phyloP scores from a whole-genome alignment of 2,797 vertebrate genomes.

The Tenualosa thibaudeaui region DNA sequence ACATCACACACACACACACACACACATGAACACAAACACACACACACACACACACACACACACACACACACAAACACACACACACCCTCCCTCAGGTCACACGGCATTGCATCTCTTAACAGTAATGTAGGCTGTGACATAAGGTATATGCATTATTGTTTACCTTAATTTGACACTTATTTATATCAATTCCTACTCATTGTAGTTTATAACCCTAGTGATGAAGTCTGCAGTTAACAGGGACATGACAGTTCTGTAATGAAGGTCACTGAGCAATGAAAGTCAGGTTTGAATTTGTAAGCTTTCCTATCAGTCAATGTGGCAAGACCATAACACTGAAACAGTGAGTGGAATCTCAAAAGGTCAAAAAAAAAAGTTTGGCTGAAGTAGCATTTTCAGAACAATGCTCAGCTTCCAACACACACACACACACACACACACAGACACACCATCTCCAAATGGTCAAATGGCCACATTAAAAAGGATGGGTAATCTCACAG shows the following conservation, averaged over 20 bases:
- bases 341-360: not conserved
- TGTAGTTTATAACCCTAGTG: not conserved
- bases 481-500: not conserved
- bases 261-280: not conserved
- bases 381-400: not conserved
- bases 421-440: not conserved
- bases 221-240: not conserved
- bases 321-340: not conserved
- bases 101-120: not conserved
- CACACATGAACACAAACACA: not conserved
- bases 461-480: not conserved
- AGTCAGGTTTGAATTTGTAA: not conserved
- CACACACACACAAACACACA: not conserved
- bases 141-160: not conserved
- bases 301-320: not conserved
- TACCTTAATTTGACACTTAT: not conserved
- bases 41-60: not conserved
- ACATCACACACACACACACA: not conserved
- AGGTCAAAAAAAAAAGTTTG: not conserved
- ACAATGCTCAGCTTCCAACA: not conserved
- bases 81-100: not conserved
- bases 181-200: not conserved
- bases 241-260: not conserved
- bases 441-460: not conserved
- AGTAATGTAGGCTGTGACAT: slow-evolving; percentile 3